phyloP scores from a whole-genome alignment of 2,113 vertebrate species.

The Poecile atricapillus region DNA sequence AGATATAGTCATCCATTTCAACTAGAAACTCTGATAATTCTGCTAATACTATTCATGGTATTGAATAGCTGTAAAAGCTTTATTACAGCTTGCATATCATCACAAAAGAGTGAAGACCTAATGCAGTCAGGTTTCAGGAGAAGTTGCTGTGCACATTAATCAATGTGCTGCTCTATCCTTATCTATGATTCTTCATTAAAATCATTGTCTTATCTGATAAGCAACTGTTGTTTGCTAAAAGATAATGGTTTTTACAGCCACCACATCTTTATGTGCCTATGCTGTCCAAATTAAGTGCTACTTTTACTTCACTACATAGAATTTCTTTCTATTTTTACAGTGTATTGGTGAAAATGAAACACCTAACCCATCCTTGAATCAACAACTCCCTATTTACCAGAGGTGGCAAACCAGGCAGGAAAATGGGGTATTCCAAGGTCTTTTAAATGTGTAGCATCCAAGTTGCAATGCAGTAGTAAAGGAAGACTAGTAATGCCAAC shows the following conservation, averaged over 20 bases:
- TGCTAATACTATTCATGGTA: constrained; percentile 25
- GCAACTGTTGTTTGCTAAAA: constrained; percentile 30
- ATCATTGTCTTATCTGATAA: constrained; percentile 54
- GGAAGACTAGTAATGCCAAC: background rate
- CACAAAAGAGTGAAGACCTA: background rate
- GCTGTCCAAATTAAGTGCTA: background rate
- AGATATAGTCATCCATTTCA: background rate
- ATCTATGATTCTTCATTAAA: constrained; percentile 63
- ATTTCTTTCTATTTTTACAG: background rate
- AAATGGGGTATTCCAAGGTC: background rate
- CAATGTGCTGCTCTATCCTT: constrained; percentile 13
- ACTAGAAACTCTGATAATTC: constrained; percentile 12
- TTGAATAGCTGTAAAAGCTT: constrained; percentile 51
- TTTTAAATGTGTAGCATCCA: background rate
- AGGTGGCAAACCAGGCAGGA: background rate
- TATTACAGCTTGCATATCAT: constrained; percentile 30
- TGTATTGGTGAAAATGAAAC: background rate
- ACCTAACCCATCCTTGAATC: background rate
- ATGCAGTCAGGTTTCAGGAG: constrained; percentile 23
- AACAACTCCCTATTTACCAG: background rate
- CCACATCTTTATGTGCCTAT: background rate
- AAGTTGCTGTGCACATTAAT: constrained; percentile 17
- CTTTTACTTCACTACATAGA: background rate
- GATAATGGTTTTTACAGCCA: background rate
- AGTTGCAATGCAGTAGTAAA: background rate